A percentile compares a stretch with the other conserved stretches of the same genome.
Conservation (phyloP, 1,140 invertebrate genomes). For the Aradophagus sp. region DNA sequence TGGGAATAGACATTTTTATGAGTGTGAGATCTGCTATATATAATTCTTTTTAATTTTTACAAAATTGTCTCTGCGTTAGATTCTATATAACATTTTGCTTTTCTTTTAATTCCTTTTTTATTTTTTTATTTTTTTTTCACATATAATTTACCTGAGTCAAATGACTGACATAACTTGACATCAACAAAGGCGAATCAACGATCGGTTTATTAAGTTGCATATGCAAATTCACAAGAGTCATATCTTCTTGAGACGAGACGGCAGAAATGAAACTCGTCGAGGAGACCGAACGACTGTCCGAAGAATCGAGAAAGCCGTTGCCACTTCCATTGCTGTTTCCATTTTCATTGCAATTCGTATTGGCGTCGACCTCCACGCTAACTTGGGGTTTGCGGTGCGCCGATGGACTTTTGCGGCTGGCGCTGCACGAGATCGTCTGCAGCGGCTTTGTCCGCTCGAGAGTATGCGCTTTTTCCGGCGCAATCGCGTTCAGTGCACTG, state of each 20-base stretch:
- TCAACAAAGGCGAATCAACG: constrained; percentile 91
- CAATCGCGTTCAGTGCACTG: constrained; percentile 61
- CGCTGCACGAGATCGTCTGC: constrained; percentile 1
- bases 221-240: constrained; percentile 93
- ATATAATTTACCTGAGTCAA: constrained; percentile 86
- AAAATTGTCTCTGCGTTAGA: no score
- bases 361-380: constrained; percentile 49
- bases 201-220: constrained; percentile 97
- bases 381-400: constrained; percentile 56
- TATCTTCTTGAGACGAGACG: constrained; percentile 94
- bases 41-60: no score
- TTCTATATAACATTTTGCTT: no score
- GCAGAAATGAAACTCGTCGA: constrained; percentile 94
- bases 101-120: no score
- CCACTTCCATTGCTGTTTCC: constrained; percentile 58
- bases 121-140: no score
- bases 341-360: no score
- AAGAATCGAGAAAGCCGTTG: constrained; percentile 74
- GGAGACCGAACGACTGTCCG: constrained; percentile 83
- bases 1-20: no score
- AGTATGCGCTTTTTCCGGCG: constrained; percentile 67
- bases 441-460: constrained; percentile 67
- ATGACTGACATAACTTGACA: constrained; percentile 96
- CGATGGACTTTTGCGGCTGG: constrained; percentile 60
- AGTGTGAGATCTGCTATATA: no score